These are phyloP conservation scores for Zhuqinia jingwanae DNA, from an alignment of 2,888 invertebrate genomes.

Conservation along the genomic window DNA sequence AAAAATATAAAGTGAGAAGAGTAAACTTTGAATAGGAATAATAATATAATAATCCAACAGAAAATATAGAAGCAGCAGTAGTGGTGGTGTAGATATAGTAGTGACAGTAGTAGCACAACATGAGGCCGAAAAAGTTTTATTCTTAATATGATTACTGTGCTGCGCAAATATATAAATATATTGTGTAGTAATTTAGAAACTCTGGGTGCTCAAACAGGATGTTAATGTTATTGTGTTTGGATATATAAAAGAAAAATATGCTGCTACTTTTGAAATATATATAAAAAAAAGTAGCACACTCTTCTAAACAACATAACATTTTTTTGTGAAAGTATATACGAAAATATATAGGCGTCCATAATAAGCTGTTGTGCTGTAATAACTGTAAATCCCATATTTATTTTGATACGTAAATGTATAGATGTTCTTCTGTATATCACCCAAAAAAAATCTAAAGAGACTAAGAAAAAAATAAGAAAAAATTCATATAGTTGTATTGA, in stretches of 20 bases:
- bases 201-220: not conserved
- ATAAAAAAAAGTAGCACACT: not conserved
- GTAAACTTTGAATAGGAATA: constrained; percentile 52
- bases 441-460: not conserved
- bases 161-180: not conserved
- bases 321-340: constrained; percentile 4
- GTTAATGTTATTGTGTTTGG: not conserved
- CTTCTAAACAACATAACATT: not conserved
- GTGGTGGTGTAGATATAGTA: not conserved
- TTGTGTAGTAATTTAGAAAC: not conserved
- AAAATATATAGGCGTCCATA: too few species aligned
- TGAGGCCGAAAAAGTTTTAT: constrained; percentile 6
- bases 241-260: not conserved
- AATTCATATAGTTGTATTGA: constrained; percentile 14
- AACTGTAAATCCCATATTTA: constrained; percentile 13
- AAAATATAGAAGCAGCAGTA: not conserved
- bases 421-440: too few species aligned
- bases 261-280: not conserved
- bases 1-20: constrained; percentile 55
- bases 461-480: constrained; percentile 1
- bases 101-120: constrained; percentile 2
- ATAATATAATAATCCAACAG: constrained; percentile 33
- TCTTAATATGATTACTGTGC: constrained; percentile 43
- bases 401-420: too few species aligned
- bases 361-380: not conserved